Base-by-base conservation (phyloP, 2,113 vertebrate genomes). In the Burhinus oedicnemus region DNA sequence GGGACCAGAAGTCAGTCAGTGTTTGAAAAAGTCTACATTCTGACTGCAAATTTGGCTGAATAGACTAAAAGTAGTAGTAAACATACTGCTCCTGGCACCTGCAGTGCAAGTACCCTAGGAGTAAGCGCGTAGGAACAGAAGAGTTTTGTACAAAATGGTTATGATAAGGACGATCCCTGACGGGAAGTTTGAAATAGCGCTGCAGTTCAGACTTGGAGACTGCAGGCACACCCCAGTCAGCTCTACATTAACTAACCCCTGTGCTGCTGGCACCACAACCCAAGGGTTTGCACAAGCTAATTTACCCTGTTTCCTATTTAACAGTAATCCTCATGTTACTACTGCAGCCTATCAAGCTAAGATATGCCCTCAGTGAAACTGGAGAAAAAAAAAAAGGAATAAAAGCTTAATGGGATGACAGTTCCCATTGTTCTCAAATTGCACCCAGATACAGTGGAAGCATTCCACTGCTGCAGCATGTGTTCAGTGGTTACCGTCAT, bases 351-450 rank as follows among this genome's bases (percentile, higher is more conserved):
- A 55, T 72, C 25, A 64, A 72, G 65, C 52, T 66, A 61, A 84
- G 21, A 87, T 88, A 83, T 4, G 78, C 6, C 32, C 70, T 79
- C 6, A 23, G 57, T 45, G 40, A 77, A 51, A 36, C 13, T 57
- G 6, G 32, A 32, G 52, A 23, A 5, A 1, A 16, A 1, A 16
- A 21, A 34, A 17, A 80, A 34, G 15, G 42, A 68, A 90, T 72
- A 94, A 96, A 87, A 93, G 1, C 27, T 83, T 88, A 88, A 83
- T 62, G 68, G 62, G 16, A 84, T 83, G 62, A 85, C 54, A 90
- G 83, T 80, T 94, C 32, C 70, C 68, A 94, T 90, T 94, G 66
- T 94, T 96, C 86, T 95, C 61, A 95, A 93, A 88, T 83, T 94
- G 42, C 45, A 90, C 66, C 32, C 92, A 92, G 70, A 95, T 86